Base-by-base conservation (phyloP, 1,140 invertebrate genomes). In the Apis florea region DNA sequence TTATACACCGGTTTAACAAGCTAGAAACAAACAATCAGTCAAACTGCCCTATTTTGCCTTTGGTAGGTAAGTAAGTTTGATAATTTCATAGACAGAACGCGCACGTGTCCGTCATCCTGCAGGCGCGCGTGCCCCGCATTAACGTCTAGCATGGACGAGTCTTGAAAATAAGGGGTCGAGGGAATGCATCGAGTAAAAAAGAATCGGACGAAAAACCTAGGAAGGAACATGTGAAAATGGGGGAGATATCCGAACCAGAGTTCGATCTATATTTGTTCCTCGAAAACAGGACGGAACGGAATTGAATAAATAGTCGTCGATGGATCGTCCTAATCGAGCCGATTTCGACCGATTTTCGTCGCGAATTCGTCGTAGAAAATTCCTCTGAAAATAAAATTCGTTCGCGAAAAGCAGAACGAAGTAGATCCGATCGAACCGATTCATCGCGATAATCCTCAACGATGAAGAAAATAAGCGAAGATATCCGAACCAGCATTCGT, bases 81-180 rank as follows among this genome's bases (percentile, higher is more conserved):
- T 71, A 80, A 80, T 74, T 53, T 66, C 59, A 19, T 80, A 66
- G 70, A 66, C 70, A 58, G 70, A 26, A n/a, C 15, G 26, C 58
- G 66, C 63, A 80, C 66, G 66, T 85, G 81, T 79, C 72, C 12
- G 63, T 79, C 70, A 54, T 70, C 26, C 8, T 11, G 54, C 15
- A 24, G 26, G 1, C 68, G 73, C 69, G 61, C 74, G 63, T 63
- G 70, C 64, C 82, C 71, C 47, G 15, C 59, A 79, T 75, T 75
- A 66, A 31, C 56, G 51, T 58, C n/a, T 4, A 24, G 2, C 1
- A 19, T 4, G 15, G 59, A 49, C 40, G 12, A 73, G 70, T 31
- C 31, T 82, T 51, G 56, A 59, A n/a, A 47, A 21, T n/a, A 26
- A 47, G 12, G 47, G 51, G 69, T 24, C 53, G 12, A 68, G 77